phyloP scores from a whole-genome alignment of 2,113 vertebrate species.

The Brienomyrus longianalis region DNA sequence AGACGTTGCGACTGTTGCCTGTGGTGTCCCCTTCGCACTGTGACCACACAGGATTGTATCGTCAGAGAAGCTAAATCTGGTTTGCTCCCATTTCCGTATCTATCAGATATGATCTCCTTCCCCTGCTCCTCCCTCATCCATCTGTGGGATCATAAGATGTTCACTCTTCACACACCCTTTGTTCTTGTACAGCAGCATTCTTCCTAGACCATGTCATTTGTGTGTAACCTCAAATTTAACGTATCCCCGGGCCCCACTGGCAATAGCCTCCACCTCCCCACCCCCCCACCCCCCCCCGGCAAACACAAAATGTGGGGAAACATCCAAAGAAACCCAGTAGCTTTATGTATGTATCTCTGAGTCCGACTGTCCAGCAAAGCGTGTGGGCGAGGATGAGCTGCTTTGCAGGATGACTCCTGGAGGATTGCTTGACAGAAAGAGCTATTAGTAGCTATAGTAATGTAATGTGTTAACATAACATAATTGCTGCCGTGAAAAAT shows the following conservation, averaged over 20 bases:
- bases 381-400: not conserved
- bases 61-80: not conserved
- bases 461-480: not conserved
- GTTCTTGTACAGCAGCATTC: not conserved
- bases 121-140: not conserved
- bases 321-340: not conserved
- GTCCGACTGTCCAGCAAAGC: not conserved
- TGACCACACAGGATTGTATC: not conserved
- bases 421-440: not conserved
- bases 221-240: not conserved
- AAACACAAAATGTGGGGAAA: not conserved
- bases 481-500: not conserved
- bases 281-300: not conserved
- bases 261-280: not conserved
- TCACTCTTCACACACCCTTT: not conserved
- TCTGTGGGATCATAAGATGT: not conserved
- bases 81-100: not conserved
- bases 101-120: not conserved
- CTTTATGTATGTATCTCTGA: not conserved
- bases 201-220: not conserved
- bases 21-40: not conserved
- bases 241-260: not conserved
- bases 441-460: not conserved
- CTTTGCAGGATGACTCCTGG: not conserved
- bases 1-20: not conserved